phyloP scores from a whole-genome alignment of 1,140 invertebrate species.

The Drosophila sucinea region DNA sequence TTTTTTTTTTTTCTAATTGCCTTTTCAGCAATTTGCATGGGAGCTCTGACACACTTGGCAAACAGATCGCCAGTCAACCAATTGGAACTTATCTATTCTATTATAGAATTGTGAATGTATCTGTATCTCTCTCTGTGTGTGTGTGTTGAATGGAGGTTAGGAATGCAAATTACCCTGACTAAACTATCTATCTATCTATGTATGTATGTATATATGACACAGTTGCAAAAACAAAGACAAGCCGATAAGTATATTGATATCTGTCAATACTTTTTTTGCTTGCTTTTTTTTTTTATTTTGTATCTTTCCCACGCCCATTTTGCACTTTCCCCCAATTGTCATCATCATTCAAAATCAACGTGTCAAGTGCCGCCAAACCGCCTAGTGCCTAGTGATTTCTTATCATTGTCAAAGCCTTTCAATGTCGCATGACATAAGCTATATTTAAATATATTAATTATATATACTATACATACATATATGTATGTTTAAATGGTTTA shows the following conservation, averaged over 20 bases:
- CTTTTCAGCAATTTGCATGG: slow-evolving; percentile 42
- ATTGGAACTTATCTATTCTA: slow-evolving; percentile 47
- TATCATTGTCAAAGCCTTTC: slow-evolving; percentile 55
- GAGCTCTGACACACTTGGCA: slow-evolving; percentile 55
- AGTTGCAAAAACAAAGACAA: slow-evolving; percentile 2
- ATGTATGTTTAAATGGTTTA: slow-evolving; percentile 8
- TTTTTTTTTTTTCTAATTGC: slow-evolving; percentile 60
- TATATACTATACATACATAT: slow-evolving; percentile 26
- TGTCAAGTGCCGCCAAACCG: slow-evolving; percentile 27
- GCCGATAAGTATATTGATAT: slow-evolving; percentile 1
- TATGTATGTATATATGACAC: slow-evolving; percentile 6
- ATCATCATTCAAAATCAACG: slow-evolving; percentile 55
- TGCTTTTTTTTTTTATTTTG: not conserved
- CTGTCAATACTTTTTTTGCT: not conserved
- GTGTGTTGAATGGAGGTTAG: slow-evolving; percentile 28
- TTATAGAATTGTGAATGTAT: slow-evolving; percentile 13
- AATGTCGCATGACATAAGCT: slow-evolving; percentile 59
- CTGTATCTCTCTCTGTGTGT: not conserved
- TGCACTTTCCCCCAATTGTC: slow-evolving; percentile 19
- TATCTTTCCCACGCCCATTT: slow-evolving; percentile 19
- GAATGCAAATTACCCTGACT: slow-evolving; percentile 35
- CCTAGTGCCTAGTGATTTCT: slow-evolving; percentile 22
- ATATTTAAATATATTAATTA: slow-evolving; percentile 34
- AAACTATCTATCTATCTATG: slow-evolving; percentile 7
- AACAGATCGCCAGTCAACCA: slow-evolving; percentile 35